A percentile compares a stretch with the other conserved stretches of the same genome.
Conservation (phyloP, 2,888 invertebrate genomes). For the Mesochorus sp. region DNA sequence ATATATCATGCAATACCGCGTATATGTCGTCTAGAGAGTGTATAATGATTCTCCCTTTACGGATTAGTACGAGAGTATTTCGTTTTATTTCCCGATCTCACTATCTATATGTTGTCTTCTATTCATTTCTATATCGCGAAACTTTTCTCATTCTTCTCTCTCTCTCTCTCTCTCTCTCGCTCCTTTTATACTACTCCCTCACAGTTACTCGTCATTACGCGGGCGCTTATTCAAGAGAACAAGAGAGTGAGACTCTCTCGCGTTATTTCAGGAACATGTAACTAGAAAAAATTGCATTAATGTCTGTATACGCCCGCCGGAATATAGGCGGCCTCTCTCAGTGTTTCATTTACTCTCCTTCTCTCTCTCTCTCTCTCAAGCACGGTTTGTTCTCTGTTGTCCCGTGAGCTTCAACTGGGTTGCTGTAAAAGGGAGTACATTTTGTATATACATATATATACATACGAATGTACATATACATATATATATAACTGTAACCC, state of each 20-base stretch:
- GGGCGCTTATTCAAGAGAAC: no score
- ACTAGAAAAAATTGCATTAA: constrained; percentile 47
- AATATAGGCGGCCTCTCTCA: no score
- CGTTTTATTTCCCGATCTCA: not conserved
- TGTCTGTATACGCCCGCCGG: constrained; percentile 1
- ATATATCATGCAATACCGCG: not conserved
- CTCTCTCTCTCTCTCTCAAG: not conserved
- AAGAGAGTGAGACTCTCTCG: not conserved
- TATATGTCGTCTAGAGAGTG: not conserved
- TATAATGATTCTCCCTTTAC: constrained; percentile 21
- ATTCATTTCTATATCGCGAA: constrained; percentile 24
- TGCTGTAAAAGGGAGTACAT: not conserved
- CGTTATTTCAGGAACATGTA: constrained; percentile 11
- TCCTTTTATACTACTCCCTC: not conserved
- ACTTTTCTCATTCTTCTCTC: not conserved
- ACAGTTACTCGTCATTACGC: no score
- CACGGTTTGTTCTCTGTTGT: not conserved
- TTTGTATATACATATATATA: not conserved
- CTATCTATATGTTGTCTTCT: constrained; percentile 15
- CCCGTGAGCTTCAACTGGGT: constrained; percentile 12
- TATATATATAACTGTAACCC: constrained; percentile 39
- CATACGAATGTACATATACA: not conserved
- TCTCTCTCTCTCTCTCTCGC: not conserved
- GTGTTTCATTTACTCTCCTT: no score
- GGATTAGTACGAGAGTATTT: not conserved